These are phyloP conservation scores for Aplocera efformata DNA, from an alignment of 2,888 invertebrate species.

Conservation along the genomic window DNA sequence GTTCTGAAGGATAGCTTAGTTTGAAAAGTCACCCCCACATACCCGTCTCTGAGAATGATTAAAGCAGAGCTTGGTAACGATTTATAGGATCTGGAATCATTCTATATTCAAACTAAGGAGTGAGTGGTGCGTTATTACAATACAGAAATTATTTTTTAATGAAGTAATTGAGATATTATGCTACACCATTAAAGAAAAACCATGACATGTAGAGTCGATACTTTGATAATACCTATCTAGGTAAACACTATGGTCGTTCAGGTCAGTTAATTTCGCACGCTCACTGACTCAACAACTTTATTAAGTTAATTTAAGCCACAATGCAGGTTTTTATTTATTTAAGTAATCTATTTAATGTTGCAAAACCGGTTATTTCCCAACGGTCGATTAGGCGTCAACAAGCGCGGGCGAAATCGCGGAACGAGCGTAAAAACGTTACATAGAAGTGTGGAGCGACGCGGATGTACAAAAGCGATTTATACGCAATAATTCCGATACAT, in stretches of 20 bases:
- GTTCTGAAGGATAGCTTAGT: too few relatives aligned
- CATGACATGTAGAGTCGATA: conserved; percentile 6
- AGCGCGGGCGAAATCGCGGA: conserved; percentile 34
- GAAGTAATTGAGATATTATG: neutral
- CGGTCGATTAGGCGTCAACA: conserved; percentile 36
- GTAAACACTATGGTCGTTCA: conserved; percentile 30
- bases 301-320: conserved; percentile 31
- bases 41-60: too few relatives aligned
- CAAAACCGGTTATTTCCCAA: conserved; percentile 26
- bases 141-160: too few relatives aligned
- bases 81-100: too few relatives aligned
- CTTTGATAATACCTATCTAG: conserved; percentile 7
- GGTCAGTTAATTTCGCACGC: conserved; percentile 39
- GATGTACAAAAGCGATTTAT: conserved; percentile 61
- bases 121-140: too few relatives aligned
- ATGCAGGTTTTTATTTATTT: conserved; percentile 29
- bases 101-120: too few relatives aligned
- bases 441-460: conserved; percentile 43
- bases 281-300: conserved; percentile 34
- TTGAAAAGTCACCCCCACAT: too few relatives aligned
- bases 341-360: conserved; percentile 24
- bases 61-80: too few relatives aligned
- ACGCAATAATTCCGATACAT: conserved; percentile 72
- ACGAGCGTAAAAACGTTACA: conserved; percentile 41
- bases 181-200: neutral